Conservation (phyloP, 2,797 vertebrate genomes). For the Channa striata region DNA sequence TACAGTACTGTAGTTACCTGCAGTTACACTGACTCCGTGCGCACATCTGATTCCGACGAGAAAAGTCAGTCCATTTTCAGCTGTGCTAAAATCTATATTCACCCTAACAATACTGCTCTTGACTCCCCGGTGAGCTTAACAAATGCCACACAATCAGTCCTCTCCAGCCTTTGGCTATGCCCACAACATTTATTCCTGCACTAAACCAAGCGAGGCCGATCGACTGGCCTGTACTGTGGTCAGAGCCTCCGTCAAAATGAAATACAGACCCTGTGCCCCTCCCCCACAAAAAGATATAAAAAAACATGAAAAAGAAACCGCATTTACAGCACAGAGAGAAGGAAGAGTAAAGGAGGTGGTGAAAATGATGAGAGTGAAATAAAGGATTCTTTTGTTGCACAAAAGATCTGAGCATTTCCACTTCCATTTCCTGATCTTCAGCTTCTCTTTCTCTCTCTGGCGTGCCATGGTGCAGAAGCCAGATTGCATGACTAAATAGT, state of each 20-base stretch:
- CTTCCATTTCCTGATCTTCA: conserved; percentile 77
- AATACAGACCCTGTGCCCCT: conserved; percentile 60
- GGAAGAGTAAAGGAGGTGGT: conserved; percentile 64
- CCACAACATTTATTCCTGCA: conserved; percentile 78
- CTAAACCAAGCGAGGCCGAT: conserved; percentile 81
- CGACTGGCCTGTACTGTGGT: conserved; percentile 73
- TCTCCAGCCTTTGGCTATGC: conserved; percentile 72
- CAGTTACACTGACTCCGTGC: conserved; percentile 37
- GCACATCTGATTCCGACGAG: conserved; percentile 52
- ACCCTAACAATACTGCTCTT: conserved; percentile 72
- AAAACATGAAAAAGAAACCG: conserved; percentile 74
- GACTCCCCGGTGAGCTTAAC: conserved; percentile 77
- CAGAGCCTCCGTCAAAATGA: conserved; percentile 67
- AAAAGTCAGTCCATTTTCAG: conserved; percentile 67
- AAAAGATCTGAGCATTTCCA: conserved; percentile 81
- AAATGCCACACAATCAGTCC: conserved; percentile 80
- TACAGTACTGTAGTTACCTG: conserved; percentile 46
- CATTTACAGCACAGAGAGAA: conserved; percentile 70
- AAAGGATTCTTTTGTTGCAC: conserved; percentile 73
- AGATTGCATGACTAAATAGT: conserved; percentile 85
- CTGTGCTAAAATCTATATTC: conserved; percentile 78
- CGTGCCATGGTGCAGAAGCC: conserved; percentile 65
- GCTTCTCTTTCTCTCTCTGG: conserved; percentile 65
- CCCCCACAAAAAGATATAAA: conserved; percentile 3
- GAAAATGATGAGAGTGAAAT: conserved; percentile 68